These are phyloP conservation scores for Zhengitettix transpicula DNA, from an alignment of 2,888 invertebrate genomes.

Conservation along the genomic window DNA sequence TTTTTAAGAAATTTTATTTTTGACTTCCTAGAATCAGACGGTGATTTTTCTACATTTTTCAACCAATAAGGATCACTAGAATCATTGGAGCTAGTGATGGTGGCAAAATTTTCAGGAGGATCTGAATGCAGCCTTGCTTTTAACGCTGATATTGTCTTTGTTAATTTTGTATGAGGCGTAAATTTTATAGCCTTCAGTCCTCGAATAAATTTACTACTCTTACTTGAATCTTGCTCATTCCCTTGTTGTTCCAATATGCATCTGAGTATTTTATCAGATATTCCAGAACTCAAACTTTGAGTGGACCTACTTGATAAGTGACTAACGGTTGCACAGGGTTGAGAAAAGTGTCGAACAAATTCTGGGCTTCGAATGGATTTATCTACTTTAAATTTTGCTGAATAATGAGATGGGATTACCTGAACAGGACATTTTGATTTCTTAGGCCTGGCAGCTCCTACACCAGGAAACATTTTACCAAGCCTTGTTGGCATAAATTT, in stretches of 20 bases:
- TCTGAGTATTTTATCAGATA: neutral
- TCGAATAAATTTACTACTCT: slow-evolving; percentile 31
- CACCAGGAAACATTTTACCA: slow-evolving; percentile 7
- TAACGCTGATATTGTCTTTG: slow-evolving; percentile 42
- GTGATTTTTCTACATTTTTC: slow-evolving; percentile 24
- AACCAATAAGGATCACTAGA: too few relatives aligned
- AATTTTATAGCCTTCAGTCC: slow-evolving; percentile 46
- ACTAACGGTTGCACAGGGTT: neutral
- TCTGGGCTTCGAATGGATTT: neutral
- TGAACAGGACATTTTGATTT: neutral
- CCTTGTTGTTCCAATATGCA: neutral
- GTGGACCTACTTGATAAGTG: slow-evolving; percentile 2
- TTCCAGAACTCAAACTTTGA: slow-evolving; percentile 2
- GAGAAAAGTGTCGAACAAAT: slow-evolving; percentile 1
- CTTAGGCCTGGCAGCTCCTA: neutral
- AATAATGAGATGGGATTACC: neutral
- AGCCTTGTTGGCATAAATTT: slow-evolving; percentile 1
- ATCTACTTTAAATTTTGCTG: neutral
- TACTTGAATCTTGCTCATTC: neutral
- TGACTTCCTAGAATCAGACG: slow-evolving; percentile 19
- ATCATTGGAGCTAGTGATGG: too few relatives aligned
- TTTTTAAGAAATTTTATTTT: slow-evolving; percentile 3
- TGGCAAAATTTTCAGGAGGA: slow-evolving; percentile 8
- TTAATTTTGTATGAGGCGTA: slow-evolving; percentile 40
- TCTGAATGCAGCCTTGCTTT: slow-evolving; percentile 34